Base-by-base conservation (phyloP, 2,797 vertebrate species). In the Austrolebias charrua region DNA sequence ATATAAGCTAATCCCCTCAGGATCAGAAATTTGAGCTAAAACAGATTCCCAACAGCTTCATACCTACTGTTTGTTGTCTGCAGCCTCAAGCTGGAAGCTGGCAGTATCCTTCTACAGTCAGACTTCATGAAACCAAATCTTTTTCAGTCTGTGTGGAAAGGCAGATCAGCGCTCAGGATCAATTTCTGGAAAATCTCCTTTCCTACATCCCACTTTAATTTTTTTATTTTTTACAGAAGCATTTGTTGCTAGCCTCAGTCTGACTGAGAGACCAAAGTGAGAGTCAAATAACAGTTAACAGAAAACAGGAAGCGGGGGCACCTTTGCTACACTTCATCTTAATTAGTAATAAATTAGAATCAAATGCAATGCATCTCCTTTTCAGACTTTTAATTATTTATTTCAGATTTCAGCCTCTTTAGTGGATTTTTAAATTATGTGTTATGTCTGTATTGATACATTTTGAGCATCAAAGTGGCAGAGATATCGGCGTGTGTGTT, bases 1-100 rank as follows among this genome's bases (percentile, higher is more conserved):
- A 3, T 29, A 7, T 64, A 49, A 78, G 66, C 44, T 20, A 73
- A 11, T 43, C 40, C 44, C 44, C 35, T 31, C 56, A 7, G 71
- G 75, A 84, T 81, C 56, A 64, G 40, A 24, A 75, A 76, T 78
- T 73, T 29, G 7, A 57, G 46, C 65, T 63, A 43, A 66, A 73
- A 50, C 48, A 58, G 33, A 48, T 52, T 47, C 45, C 71, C 55
- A 60, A 56, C 48, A 43, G 63, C 54, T 73, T 52, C 72, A 24
- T 49, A 69, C 56, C 43, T 33, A 9, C n/a, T 14, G 20, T 8
- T 20, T 3, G 19, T 18, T 48, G 46, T 49, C 35, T 15, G 56
- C 46, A 67, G 35, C 52, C 59, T 63, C 13, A 42, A 52, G 63
- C 56, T 66, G 31, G 35, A 45, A 68, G 46, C 46, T 56, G 20